Evolutionary conservation across 64 coral and sea anemone genomes (phyloP).

Genomic region (Catalaphyllia jardinei): DNA sequence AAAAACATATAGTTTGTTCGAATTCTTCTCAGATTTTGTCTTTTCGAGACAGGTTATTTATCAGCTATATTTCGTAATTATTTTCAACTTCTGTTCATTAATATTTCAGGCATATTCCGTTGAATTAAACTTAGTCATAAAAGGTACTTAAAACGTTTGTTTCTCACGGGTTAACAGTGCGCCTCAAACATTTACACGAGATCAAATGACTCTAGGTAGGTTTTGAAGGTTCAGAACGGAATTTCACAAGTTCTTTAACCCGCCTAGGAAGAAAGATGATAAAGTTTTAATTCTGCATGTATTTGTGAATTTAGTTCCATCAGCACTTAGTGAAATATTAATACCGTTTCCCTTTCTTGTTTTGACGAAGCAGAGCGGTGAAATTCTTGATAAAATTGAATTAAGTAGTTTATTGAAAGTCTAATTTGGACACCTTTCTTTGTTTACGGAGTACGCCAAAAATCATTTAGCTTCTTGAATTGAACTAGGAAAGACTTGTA

Average conservation of each 20-base stretch:
- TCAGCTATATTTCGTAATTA: neutral
- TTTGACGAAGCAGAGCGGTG: conserved; percentile 16
- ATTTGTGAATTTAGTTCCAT: conserved; percentile 68
- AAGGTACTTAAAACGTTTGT: neutral
- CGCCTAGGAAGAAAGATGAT: conserved; percentile 35
- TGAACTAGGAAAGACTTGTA: conserved; percentile 5
- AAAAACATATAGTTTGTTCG: neutral
- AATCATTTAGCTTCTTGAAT: neutral
- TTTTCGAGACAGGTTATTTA: neutral
- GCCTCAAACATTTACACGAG: neutral
- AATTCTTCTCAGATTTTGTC: neutral
- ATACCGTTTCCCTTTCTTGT: conserved; percentile 54
- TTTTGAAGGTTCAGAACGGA: neutral
- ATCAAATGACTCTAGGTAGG: neutral
- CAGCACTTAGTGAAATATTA: conserved; percentile 76
- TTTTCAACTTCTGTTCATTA: conserved; percentile 21
- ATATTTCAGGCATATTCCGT: conserved; percentile 29
- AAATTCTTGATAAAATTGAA: conserved; percentile 55
- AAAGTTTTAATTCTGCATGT: conserved; percentile 61
- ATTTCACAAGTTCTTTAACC: neutral
- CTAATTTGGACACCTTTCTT: conserved; percentile 46
- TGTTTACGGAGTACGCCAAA: conserved; percentile 32
- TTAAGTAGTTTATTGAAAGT: conserved; percentile 57
- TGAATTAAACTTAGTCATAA: conserved; percentile 13
- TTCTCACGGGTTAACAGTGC: neutral